Evolutionary conservation across 2,113 vertebrate species (phyloP), one percentile per base, ranked within the genome.

Genomic region (Choloepus hoffmanni): DNA sequence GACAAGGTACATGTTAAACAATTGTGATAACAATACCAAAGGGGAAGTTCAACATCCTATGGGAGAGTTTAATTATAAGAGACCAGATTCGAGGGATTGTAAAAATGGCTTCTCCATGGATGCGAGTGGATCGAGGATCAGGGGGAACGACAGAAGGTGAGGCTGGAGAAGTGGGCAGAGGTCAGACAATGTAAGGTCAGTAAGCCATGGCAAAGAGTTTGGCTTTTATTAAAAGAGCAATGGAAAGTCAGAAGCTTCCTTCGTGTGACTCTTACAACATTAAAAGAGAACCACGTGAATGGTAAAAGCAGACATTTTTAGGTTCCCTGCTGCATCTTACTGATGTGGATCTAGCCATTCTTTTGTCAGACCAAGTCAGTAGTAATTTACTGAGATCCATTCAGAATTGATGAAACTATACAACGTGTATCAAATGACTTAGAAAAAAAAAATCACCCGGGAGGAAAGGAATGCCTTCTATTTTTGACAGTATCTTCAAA

Each of bases 401-500:
- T 88, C 36, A 89, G 53, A 93, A 96, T 92, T 36, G 68, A 8
- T 45, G 40, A 93, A 84, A 14, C 18, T 63, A 48, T 63, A 65
- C 11, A 9, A 68, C 83, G 11, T 85, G 13, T 76, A 53, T 87
- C 60, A 89, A 36, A 82, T 91, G 15, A 94, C 28, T 85, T 84
- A 77, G 24, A 8, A 84, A 95, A 30, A 53, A 83, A 30, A 53
- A 83, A n/a, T 58, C n/a, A 74, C 53, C 62, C 18, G 68, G 76
- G 77, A 9, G 23, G 36, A 89, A 92, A 50, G 1, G 36, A 36
- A 30, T 78, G 30, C 21, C 60, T 93, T 91, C 19, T 78, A 45
- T 77, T 91, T 93, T 36, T 86, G 55, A 77, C 12, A 68, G 21
- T 24, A 90, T 88, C 60, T 89, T 40, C 53, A 91, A 90, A 89